A percentile compares a stretch with the other conserved stretches of the same genome.
These are phyloP conservation scores for Crioceris asparagi DNA, from an alignment of 2,888 invertebrate genomes.

Conservation along the genomic window DNA sequence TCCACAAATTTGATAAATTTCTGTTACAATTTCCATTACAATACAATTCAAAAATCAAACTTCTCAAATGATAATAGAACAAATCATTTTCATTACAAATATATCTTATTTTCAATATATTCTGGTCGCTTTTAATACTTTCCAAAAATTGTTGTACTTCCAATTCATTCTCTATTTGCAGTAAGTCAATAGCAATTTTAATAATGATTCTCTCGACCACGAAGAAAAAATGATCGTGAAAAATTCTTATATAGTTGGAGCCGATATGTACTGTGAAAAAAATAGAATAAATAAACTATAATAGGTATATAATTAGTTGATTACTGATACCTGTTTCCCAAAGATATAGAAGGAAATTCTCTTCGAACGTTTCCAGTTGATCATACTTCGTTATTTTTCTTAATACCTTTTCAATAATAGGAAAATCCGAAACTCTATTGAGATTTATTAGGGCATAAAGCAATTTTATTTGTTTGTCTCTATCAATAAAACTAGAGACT, in stretches of 20 bases:
- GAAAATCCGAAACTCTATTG: neutral
- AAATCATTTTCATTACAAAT: neutral
- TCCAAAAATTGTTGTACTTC: neutral
- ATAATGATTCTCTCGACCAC: neutral
- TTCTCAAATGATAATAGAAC: neutral
- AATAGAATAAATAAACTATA: too few species aligned
- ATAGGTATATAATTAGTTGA: neutral
- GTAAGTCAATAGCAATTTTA: too few species aligned
- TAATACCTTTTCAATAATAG: neutral
- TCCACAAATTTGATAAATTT: too few species aligned
- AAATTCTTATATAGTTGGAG: neutral
- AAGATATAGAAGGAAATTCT: neutral
- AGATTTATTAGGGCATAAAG: neutral
- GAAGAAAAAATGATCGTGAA: neutral
- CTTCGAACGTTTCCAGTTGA: neutral
- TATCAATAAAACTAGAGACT: too few species aligned
- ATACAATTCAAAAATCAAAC: slow-evolving; percentile 1
- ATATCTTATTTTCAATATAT: neutral
- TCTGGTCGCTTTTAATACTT: neutral
- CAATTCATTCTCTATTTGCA: neutral
- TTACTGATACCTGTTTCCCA: neutral
- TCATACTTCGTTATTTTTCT: slow-evolving; percentile 1
- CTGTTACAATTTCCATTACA: slow-evolving; percentile 3
- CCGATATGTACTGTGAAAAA: too few species aligned
- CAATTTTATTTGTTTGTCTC: neutral